These are phyloP conservation scores for Micromussa lordhowensis DNA, from an alignment of 92 coral and sea anemone species.

Conservation along the genomic window DNA sequence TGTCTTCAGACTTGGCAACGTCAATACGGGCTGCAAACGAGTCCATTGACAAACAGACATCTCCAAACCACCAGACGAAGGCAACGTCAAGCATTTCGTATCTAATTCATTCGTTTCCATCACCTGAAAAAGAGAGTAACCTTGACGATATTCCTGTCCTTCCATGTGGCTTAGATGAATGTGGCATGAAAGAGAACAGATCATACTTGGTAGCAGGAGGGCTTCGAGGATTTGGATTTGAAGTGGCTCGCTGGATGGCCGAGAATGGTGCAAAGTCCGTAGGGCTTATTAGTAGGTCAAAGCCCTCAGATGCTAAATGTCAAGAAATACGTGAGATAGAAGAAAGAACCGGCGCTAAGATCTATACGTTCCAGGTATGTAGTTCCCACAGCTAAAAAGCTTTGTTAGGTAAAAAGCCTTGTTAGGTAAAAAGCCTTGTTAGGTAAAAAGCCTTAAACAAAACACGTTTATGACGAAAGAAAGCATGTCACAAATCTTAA, in stretches of 20 bases:
- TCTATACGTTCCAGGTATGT: constrained; percentile 61
- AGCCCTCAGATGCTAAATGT: constrained; percentile 61
- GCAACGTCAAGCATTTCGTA: not conserved
- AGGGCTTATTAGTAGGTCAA: constrained; percentile 71
- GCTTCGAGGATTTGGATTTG: constrained; percentile 81
- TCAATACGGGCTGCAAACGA: constrained; percentile 7
- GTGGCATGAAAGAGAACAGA: constrained; percentile 63
- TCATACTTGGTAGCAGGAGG: constrained; percentile 87
- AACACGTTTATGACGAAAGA: too few species aligned
- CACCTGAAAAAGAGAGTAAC: not conserved
- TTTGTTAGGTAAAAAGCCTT: too few species aligned
- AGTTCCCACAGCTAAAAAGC: not conserved
- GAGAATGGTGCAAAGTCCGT: constrained; percentile 75
- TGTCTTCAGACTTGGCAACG: not conserved
- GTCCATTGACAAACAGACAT: not conserved
- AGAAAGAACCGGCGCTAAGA: constrained; percentile 59
- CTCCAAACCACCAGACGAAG: not conserved
- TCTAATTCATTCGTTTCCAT: constrained; percentile 9
- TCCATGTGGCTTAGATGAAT: constrained; percentile 60
- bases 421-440: not conserved
- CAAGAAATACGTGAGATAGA: constrained; percentile 61
- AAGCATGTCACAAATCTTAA: too few species aligned
- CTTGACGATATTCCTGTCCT: constrained; percentile 17
- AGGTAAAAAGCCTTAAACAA: not conserved
- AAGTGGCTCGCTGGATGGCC: constrained; percentile 85